Evolutionary conservation across 2,113 vertebrate genomes (phyloP).

Genomic region (Rutilus rutilus): DNA sequence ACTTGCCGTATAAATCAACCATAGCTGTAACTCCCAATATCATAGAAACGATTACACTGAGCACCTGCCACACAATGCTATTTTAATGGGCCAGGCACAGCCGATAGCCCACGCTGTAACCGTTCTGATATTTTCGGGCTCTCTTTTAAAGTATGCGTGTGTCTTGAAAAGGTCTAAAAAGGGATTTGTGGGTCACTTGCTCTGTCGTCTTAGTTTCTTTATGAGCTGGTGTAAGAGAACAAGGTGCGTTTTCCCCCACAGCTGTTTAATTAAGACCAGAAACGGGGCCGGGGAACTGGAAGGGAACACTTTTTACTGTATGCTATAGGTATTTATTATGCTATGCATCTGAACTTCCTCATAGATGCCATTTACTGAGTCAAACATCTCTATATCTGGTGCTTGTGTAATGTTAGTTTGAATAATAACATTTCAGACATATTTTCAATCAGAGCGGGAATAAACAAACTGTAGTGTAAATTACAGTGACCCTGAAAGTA

Average conservation of each 20-base stretch:
- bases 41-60: conserved; percentile 37
- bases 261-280: conserved; percentile 30
- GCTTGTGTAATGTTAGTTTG: not conserved
- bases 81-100: conserved; percentile 5
- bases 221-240: conserved; percentile 30
- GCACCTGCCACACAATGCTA: conserved; percentile 29
- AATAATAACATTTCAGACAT: not conserved
- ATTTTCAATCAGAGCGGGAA: not conserved
- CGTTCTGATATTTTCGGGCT: not conserved
- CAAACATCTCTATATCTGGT: conserved; percentile 1
- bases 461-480: conserved; percentile 11
- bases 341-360: not conserved
- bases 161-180: conserved; percentile 5
- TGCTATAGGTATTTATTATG: not conserved
- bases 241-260: conserved; percentile 2
- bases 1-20: conserved; percentile 39
- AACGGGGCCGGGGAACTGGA: not conserved
- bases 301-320: not conserved
- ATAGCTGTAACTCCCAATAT: conserved; percentile 38
- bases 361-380: not conserved
- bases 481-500: not conserved
- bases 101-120: not conserved
- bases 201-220: conserved; percentile 32
- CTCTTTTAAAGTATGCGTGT: conserved; percentile 5
- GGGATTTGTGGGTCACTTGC: conserved; percentile 35